Percentiles rank a stretch among this genome's conserved stretches.
phyloP scores from a whole-genome alignment of 2,888 invertebrate species.

The Tryphoninae sp. region DNA sequence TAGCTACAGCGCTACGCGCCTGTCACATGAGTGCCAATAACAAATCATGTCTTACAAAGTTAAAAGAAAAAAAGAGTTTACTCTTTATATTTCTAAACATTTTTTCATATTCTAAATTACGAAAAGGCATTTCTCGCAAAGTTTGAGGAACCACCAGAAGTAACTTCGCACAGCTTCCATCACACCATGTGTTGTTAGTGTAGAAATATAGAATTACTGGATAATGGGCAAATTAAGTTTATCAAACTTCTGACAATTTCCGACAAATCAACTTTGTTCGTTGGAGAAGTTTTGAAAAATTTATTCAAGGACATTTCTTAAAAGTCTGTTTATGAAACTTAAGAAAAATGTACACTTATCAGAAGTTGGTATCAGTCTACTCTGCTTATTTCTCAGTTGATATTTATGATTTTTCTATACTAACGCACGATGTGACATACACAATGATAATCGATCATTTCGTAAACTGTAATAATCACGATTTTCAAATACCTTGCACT shows the following conservation, averaged over 20 bases:
- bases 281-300: no score
- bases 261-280: no score
- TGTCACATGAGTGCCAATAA: no score
- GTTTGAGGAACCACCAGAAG: no score
- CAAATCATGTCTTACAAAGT: neutral
- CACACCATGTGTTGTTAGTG: no score
- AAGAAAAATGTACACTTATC: neutral
- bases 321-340: neutral
- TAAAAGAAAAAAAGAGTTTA: neutral
- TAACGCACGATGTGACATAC: constrained; percentile 1
- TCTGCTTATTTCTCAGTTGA: neutral
- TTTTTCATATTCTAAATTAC: no score
- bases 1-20: neutral
- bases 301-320: no score
- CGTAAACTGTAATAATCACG: neutral
- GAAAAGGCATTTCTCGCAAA: no score
- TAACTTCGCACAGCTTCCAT: no score
- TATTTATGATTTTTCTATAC: constrained; percentile 18
- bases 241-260: no score
- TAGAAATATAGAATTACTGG: no score
- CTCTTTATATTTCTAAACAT: neutral
- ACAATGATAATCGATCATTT: constrained; percentile 12
- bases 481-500: constrained; percentile 8
- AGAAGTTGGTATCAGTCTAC: neutral
- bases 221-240: no score